Base-by-base conservation (phyloP, 1,140 invertebrate species). In the Melitaea cinxia region DNA sequence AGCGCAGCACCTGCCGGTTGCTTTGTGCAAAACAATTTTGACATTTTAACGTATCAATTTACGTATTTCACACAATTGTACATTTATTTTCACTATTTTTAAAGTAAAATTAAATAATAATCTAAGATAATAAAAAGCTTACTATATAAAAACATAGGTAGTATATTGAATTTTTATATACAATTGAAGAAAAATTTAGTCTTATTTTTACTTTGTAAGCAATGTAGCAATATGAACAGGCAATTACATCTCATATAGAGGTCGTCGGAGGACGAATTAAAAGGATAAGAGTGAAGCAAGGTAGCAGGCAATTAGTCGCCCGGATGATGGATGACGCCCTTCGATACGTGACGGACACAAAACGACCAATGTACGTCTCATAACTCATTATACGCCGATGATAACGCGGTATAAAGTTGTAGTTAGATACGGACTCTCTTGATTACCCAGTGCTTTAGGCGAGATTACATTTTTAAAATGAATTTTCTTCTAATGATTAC, bases 281-380 rank as follows among this genome's bases (percentile, higher is more conserved):
- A 84, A 81, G 78, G 77, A 84, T 88, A 83, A 80, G 75, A 80
- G 73, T 73, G 85, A 83, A 82, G 78, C 77, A 82, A 89, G 84
- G 86, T 89, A 89, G 86, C 86, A 78, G 79, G 86, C 83, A 83
- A 89, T 89, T 85, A 89, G 86, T 85, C 80, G 72, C 70, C 60
- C 73, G 37, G 78, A 89, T 89, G 86, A 89, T 89, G 83, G 85
- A 88, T 88, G 83, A 80, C 73, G 76, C 78, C 73, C 72, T 77
- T 69, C 68, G 73, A 76, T 80, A 80, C 68, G 70, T 84, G 84
- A 80, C 77, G 80, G 78, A 78, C 79, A 82, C 78, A 86, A 86
- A 85, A 85, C 76, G 84, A 85, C 57, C 79, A 83, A 71, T 65
- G 75, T 63, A 75, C 71, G 42, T 54, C 65, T 72, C 76, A 76